Conservation (phyloP, 2,888 invertebrate genomes). For the Aproaerema taeniolella region DNA sequence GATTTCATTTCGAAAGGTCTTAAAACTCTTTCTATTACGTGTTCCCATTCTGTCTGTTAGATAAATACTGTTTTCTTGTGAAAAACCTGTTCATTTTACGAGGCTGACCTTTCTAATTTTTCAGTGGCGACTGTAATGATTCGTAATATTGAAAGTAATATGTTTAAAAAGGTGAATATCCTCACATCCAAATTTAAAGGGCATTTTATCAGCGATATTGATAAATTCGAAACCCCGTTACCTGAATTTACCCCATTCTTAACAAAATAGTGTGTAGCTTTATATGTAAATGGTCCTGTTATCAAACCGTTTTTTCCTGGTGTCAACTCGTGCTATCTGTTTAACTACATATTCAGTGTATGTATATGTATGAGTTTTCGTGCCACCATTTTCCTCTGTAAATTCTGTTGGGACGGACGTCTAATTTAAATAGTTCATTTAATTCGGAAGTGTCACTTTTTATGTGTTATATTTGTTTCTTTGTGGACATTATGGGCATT, state of each 20-base stretch:
- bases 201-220: background rate
- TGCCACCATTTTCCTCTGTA: slow-evolving; percentile 62
- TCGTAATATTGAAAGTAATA: background rate
- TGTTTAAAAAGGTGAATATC: background rate
- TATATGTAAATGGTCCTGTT: slow-evolving; percentile 46
- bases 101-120: background rate
- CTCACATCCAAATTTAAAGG: background rate
- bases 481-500: too few species aligned
- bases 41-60: background rate
- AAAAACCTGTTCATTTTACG: background rate
- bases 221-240: background rate
- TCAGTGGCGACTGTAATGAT: too few species aligned
- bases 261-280: too few species aligned
- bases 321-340: slow-evolving; percentile 47
- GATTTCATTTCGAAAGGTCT: background rate
- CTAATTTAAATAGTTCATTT: slow-evolving; percentile 24
- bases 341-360: slow-evolving; percentile 29
- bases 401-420: slow-evolving; percentile 58
- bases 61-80: background rate
- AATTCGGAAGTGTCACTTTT: slow-evolving; percentile 25
- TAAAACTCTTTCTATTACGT: background rate
- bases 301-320: slow-evolving; percentile 61
- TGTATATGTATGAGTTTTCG: slow-evolving; percentile 34
- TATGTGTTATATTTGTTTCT: background rate
- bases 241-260: slow-evolving; percentile 7